A percentile compares a stretch with the other conserved stretches of the same genome.
Evolutionary conservation across 2,888 invertebrate genomes (phyloP).

Genomic region (Ichneumoninae sp.): DNA sequence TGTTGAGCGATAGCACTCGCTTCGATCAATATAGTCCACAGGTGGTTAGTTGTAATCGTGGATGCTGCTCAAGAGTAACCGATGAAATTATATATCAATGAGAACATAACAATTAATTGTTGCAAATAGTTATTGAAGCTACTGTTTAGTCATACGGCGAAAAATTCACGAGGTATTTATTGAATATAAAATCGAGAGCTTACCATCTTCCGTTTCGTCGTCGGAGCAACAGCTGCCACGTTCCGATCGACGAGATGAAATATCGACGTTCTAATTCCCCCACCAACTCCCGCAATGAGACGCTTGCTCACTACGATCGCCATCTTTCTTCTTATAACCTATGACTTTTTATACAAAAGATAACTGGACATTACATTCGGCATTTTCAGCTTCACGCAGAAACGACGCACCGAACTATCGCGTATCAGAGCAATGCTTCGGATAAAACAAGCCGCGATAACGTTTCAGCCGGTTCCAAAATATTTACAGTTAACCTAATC

Average conservation of each 20-base stretch:
- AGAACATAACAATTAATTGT: not conserved
- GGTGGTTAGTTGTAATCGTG: not conserved
- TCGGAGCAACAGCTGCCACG: slow-evolving; percentile 71
- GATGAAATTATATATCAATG: not conserved
- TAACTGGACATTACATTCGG: slow-evolving; percentile 1
- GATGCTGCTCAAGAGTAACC: not conserved
- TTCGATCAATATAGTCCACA: slow-evolving; percentile 22
- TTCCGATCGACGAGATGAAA: slow-evolving; percentile 68
- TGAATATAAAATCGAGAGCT: slow-evolving; percentile 44
- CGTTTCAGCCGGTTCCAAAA: not conserved
- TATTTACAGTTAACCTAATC: slow-evolving; percentile 11
- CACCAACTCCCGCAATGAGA: slow-evolving; percentile 57
- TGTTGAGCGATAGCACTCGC: not conserved
- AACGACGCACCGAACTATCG: not conserved
- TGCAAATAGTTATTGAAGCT: not conserved
- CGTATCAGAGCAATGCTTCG: not conserved
- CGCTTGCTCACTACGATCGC: slow-evolving; percentile 54
- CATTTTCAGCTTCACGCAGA: not conserved
- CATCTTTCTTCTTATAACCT: slow-evolving; percentile 63
- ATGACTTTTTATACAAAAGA: slow-evolving; percentile 49
- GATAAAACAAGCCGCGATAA: not conserved
- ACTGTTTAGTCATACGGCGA: not conserved
- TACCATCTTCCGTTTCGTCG: slow-evolving; percentile 74
- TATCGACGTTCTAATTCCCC: slow-evolving; percentile 70
- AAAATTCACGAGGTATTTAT: slow-evolving; percentile 9